These are phyloP conservation scores for Zoroaster sp. DNA, from an alignment of 53 echinoderm and acorn worm species.

Conservation along the genomic window DNA sequence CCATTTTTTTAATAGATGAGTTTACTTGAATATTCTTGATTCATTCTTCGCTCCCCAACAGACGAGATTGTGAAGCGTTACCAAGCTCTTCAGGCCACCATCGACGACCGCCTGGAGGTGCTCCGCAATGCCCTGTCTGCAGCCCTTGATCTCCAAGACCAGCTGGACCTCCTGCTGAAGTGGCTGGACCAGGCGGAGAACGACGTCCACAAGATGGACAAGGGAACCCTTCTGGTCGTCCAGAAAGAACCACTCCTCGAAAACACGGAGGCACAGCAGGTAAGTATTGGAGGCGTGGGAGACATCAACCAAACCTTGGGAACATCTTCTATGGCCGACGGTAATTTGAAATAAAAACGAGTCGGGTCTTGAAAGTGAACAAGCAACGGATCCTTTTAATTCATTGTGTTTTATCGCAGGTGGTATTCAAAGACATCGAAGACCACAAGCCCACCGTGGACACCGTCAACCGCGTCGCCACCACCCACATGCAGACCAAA, in stretches of 20 bases:
- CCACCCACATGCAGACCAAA: conserved; percentile 74
- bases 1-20: too few species aligned
- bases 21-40: too few species aligned
- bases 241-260: conserved; percentile 94
- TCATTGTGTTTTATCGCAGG: too few species aligned
- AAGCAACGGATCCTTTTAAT: too few species aligned
- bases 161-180: conserved; percentile 83
- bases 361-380: too few species aligned
- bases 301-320: too few species aligned
- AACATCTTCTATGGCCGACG: too few species aligned
- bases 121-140: conserved; percentile 84
- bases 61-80: conserved; percentile 84
- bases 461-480: conserved; percentile 76
- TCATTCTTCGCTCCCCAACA: background rate
- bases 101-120: conserved; percentile 72
- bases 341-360: too few species aligned
- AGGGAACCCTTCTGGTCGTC: conserved; percentile 80
- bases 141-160: conserved; percentile 85
- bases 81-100: conserved; percentile 75
- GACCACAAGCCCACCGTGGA: conserved; percentile 80
- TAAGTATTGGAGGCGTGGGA: conserved; percentile 41
- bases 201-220: conserved; percentile 88
- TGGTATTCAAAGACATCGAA: conserved; percentile 80
- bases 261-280: conserved; percentile 81
- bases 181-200: conserved; percentile 96